Evolutionary conservation across 2,888 invertebrate genomes (phyloP), one percentile per base, ranked within the genome.

Genomic region (Mythimna albipuncta): DNA sequence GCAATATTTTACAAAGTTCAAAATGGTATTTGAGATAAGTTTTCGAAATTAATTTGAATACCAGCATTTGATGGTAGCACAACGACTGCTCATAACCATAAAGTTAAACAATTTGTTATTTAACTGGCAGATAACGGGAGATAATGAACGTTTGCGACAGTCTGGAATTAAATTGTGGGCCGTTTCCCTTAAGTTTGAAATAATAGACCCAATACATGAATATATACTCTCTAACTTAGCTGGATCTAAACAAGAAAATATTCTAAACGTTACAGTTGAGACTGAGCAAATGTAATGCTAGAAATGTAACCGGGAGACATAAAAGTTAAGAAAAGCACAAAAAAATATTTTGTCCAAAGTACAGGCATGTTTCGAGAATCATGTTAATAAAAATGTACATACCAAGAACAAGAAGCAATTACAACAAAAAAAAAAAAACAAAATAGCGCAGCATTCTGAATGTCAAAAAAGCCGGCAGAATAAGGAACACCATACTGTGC

Each of bases 81-180:
- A 70, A 64, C 44, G 78, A 75, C 71, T 71, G 75, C 63, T 68
- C 64, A 61, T 81, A 81, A 75, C 55, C 71, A 65, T 81, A 64
- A 79, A 81, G 81, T 83, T 78, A 83, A 83, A 83, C 78, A 81
- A 83, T 83, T 81, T 83, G 67, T 83, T 83, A 78, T 65, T 69
- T 75, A 71, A 70, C 69, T 70, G 66, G 61, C 54, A 69, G 69
- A 74, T 82, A 82, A 72, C 68, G 69, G 41, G 41, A 72, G 68
- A 81, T 73, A 71, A 73, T 77, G 61, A 69, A 77, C 64, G 54
- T 62, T 82, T 62, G 69, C 26, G 62, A 79, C 70, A 71, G 38
- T 75, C 52, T 65, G 57, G 55, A 64, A 61, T 79, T 69, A 61
- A 79, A 76, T 79, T 70, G 35, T 63, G 13, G 26, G 64, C n/a